A percentile compares a stretch with the other conserved stretches of the same genome.
Evolutionary conservation across 2,797 vertebrate genomes (phyloP).

Genomic region (Craterocephalus amniculus): DNA sequence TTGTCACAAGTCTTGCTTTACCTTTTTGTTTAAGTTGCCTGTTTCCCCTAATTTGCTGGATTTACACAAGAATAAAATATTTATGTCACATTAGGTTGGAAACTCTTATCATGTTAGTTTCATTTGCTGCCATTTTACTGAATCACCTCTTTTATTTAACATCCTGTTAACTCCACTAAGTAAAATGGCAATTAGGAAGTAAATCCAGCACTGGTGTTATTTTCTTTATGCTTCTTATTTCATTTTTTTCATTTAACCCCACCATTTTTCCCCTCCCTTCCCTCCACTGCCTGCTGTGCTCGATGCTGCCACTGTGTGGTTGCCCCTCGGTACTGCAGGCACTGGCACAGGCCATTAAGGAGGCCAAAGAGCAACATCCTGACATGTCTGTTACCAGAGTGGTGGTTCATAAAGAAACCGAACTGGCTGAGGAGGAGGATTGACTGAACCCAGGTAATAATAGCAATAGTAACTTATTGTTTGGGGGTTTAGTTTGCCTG

Average conservation of each 20-base stretch:
- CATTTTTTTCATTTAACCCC: slow-evolving; percentile 56
- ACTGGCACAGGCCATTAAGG: slow-evolving; percentile 98
- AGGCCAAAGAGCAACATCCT: slow-evolving; percentile 99
- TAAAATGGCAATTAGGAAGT: slow-evolving; percentile 43
- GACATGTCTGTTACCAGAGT: slow-evolving; percentile 99
- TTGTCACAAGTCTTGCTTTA: slow-evolving; percentile 29
- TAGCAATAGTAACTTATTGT: slow-evolving; percentile 42
- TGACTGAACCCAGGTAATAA: slow-evolving; percentile 78
- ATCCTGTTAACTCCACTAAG: slow-evolving; percentile 20
- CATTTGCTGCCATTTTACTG: slow-evolving; percentile 48
- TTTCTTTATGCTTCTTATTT: slow-evolving; percentile 64
- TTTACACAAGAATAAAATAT: slow-evolving; percentile 37
- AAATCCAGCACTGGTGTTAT: slow-evolving; percentile 63
- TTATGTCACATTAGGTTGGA: not conserved
- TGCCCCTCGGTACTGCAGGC: slow-evolving; percentile 83
- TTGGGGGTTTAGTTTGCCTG: slow-evolving; percentile 2
- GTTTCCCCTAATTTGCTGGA: slow-evolving; percentile 55
- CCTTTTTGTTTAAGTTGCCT: slow-evolving; percentile 54
- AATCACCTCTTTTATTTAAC: not conserved
- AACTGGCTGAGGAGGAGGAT: slow-evolving; percentile 92
- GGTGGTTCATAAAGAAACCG: slow-evolving; percentile 99
- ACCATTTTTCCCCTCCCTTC: slow-evolving; percentile 35
- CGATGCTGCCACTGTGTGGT: slow-evolving; percentile 66
- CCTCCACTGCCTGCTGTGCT: slow-evolving; percentile 61
- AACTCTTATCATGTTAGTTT: not conserved